Evolutionary conservation across 1,140 invertebrate species (phyloP).

Genomic region (Aphidius gifuensis): DNA sequence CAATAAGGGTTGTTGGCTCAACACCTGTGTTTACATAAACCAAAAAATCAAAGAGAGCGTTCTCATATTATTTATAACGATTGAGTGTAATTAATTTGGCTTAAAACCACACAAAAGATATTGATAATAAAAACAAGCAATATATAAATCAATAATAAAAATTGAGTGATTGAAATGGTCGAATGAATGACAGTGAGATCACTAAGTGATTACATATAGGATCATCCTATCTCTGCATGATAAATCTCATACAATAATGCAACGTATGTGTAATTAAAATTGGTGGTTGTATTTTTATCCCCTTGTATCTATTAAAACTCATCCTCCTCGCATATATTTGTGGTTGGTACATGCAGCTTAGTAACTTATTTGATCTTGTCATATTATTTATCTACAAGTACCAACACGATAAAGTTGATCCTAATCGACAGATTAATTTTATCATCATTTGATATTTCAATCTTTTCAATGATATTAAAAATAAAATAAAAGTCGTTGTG

Average conservation of each 20-base stretch:
- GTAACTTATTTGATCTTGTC: not conserved
- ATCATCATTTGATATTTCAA: not conserved
- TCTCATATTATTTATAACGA: constrained; percentile 16
- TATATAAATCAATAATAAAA: constrained; percentile 18
- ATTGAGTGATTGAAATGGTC: constrained; percentile 46
- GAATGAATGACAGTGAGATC: constrained; percentile 42
- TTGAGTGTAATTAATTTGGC: constrained; percentile 1
- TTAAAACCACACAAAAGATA: not conserved
- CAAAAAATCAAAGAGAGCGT: constrained; percentile 41
- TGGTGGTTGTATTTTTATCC: not conserved
- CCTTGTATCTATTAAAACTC: not conserved
- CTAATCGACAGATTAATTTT: constrained; percentile 10
- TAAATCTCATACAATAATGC: constrained; percentile 28
- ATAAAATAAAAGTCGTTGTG: constrained; percentile 23
- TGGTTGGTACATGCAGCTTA: not conserved
- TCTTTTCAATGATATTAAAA: not conserved
- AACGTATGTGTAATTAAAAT: constrained; percentile 11
- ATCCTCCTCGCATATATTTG: constrained; percentile 30
- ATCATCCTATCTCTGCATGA: constrained; percentile 41
- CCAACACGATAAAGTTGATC: not conserved
- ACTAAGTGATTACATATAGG: constrained; percentile 44
- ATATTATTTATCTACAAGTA: not conserved
- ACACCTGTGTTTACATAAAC: constrained; percentile 54
- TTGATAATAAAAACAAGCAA: not conserved
- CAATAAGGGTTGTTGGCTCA: not conserved